Base-by-base conservation (phyloP, 2,888 invertebrate genomes). In the Acrocyrtus sp. region DNA sequence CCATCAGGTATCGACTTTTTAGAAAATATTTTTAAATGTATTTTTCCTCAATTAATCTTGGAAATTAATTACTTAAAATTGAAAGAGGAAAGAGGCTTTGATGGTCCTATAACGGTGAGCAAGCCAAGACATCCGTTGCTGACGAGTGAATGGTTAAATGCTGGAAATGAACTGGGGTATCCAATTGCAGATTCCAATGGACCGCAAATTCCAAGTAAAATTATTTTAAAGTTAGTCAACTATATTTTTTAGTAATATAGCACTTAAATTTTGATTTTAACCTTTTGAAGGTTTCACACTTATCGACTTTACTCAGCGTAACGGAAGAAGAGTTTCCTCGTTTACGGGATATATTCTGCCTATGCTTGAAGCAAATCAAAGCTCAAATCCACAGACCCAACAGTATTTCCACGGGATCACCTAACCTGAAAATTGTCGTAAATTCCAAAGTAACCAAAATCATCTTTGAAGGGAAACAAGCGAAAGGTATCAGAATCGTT, bases 181-280 rank as follows among this genome's bases (percentile, higher is more conserved):
- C 45, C 39, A 5, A 41, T 26, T 1, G 26, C 26, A 21, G 73
- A 74, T 43, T 53, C 76, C 10, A 76, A 76, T 63, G 73, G 70
- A 17, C 69, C 73, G 1, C 76, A 76, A 48, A 19, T 26, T 26
- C 27, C 41, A 1, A 63, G 73, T 73, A 65, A 19, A 27, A 29
- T 48, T 6, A 27, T 50, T 12, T 34, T 39, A n/a, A 19, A 2
- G 3, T 45, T 6, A 17, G 15, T 5, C 15, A 34, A 10, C 21
- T 53, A 3, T n/a, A 29, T 47, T 10, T 3, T 47, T 47, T 17
- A 56, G 2, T 39, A 17, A 8, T 3, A 12, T 22, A 34, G 21
- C 21, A n/a, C n/a, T n/a, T n/a, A n/a, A n/a, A n/a, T n/a, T n/a
- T n/a, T n/a, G n/a, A n/a, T 34, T 19, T 21, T 2, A 50, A 24